Evolutionary conservation across 2,888 invertebrate genomes (phyloP).

Genomic region (Drosophila kuntzei): DNA sequence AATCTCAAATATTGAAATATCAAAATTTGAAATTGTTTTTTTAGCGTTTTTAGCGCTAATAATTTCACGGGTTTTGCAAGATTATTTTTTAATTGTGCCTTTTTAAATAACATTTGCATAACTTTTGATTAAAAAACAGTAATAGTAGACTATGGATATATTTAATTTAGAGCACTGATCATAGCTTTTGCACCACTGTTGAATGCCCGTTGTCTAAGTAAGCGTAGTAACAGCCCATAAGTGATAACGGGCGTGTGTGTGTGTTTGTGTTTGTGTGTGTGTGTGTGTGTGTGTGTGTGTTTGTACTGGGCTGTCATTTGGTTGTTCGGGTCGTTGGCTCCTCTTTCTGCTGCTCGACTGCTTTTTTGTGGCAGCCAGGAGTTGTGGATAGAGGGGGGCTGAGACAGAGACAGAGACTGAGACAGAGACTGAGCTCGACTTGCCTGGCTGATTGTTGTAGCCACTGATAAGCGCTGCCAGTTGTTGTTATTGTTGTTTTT

Average conservation of each 20-base stretch:
- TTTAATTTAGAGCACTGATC: too few relatives aligned
- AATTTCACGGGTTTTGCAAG: too few relatives aligned
- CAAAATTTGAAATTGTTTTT: too few relatives aligned
- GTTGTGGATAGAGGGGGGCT: background rate
- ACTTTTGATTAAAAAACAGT: too few relatives aligned
- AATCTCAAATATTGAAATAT: too few relatives aligned
- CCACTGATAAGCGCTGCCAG: slow-evolving; percentile 64
- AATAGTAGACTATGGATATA: too few relatives aligned
- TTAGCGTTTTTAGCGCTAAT: too few relatives aligned
- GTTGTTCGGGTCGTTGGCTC: slow-evolving; percentile 72
- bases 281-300: slow-evolving; percentile 10
- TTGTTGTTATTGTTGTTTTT: slow-evolving; percentile 19
- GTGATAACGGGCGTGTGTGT: slow-evolving; percentile 60
- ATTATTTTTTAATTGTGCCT: too few relatives aligned
- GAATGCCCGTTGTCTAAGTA: slow-evolving; percentile 30
- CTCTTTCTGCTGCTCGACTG: slow-evolving; percentile 41
- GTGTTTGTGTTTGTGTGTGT: slow-evolving; percentile 19
- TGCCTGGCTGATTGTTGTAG: slow-evolving; percentile 64
- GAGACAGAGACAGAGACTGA: too few relatives aligned
- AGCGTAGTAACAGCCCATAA: slow-evolving; percentile 51
- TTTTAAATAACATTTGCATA: too few relatives aligned
- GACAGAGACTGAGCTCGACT: slow-evolving; percentile 29
- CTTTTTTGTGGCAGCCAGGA: slow-evolving; percentile 35
- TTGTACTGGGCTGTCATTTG: slow-evolving; percentile 64
- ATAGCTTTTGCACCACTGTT: slow-evolving; percentile 39